Base-by-base conservation (phyloP, 2,888 invertebrate genomes). In the Neelides folsomi region DNA sequence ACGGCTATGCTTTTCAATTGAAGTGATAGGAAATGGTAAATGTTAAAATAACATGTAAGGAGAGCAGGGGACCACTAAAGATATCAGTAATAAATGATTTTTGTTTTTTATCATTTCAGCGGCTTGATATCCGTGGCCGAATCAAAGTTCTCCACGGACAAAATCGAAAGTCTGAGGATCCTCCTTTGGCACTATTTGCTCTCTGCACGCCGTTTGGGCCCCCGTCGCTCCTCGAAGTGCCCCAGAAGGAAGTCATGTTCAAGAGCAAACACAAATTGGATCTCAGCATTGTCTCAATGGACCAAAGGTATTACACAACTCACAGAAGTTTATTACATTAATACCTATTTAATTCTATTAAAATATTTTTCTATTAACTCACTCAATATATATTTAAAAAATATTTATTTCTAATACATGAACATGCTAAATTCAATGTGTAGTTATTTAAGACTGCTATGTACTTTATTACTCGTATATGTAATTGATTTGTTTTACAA, bases 261-360 rank as follows among this genome's bases (percentile, higher is more conserved):
- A 98, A 98, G 74, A 94, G 93, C 71, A 98, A 98, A 75, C 98
- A 98, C 76, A 94, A 95, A 71, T 78, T 99, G 66, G 97, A 98
- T 73, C 79, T 98, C 53, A 84, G 89, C 57, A 79, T 95, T 61
- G 87, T 95, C 64, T 94, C 93, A 41, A 94, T 97, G 90, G 97
- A 97, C 75, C 90, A 89, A 75, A 80, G 87, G 83, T 86, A 68
- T 60, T 54, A 43, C 27, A 27, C 27, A 27, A 7, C 27, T 27
- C 27, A 27, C 4, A 27, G 7, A 27, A 7, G n/a, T n/a, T n/a
- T n/a, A n/a, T n/a, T n/a, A n/a, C n/a, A n/a, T n/a, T n/a, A n/a
- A n/a, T n/a, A n/a, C n/a, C n/a, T n/a, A n/a, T n/a, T n/a, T n/a
- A n/a, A n/a, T n/a, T n/a, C n/a, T n/a, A n/a, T n/a, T n/a, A n/a